A percentile compares a stretch with the other conserved stretches of the same genome.
These are phyloP conservation scores for Cebus imitator DNA, from an alignment of 2,113 vertebrate genomes.

Conservation along the genomic window DNA sequence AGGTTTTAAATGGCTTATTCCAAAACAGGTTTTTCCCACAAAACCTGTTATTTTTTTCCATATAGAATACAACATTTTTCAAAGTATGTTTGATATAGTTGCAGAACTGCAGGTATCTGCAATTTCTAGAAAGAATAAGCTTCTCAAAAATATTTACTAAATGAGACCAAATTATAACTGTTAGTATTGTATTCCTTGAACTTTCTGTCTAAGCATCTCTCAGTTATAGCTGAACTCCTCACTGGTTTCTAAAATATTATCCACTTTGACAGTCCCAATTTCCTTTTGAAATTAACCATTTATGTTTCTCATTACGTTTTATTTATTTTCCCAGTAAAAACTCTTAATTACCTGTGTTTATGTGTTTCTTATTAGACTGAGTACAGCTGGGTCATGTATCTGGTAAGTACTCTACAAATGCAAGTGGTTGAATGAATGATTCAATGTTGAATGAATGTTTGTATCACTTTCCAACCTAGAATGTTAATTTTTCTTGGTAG, in stretches of 20 bases:
- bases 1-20: not conserved
- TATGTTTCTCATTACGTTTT: not conserved
- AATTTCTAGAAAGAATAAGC: not conserved
- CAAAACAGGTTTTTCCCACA: not conserved
- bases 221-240: not conserved
- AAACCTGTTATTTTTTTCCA: not conserved
- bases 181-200: not conserved
- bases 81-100: not conserved
- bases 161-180: not conserved
- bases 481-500: conserved; percentile 10
- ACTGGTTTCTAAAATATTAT: not conserved
- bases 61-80: not conserved
- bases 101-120: not conserved
- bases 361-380: not conserved
- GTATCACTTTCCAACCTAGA: not conserved
- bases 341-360: not conserved
- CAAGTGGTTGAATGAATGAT: not conserved
- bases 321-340: not conserved
- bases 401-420: not conserved
- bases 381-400: not conserved
- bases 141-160: conserved; percentile 7
- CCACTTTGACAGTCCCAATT: not conserved
- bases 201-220: not conserved
- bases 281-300: not conserved
- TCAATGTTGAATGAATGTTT: not conserved